A percentile compares a stretch with the other conserved stretches of the same genome.
These are phyloP conservation scores for Apostichopus parvimensis DNA, from an alignment of 35 echinoderm and acorn worm genomes.

Conservation along the genomic window DNA sequence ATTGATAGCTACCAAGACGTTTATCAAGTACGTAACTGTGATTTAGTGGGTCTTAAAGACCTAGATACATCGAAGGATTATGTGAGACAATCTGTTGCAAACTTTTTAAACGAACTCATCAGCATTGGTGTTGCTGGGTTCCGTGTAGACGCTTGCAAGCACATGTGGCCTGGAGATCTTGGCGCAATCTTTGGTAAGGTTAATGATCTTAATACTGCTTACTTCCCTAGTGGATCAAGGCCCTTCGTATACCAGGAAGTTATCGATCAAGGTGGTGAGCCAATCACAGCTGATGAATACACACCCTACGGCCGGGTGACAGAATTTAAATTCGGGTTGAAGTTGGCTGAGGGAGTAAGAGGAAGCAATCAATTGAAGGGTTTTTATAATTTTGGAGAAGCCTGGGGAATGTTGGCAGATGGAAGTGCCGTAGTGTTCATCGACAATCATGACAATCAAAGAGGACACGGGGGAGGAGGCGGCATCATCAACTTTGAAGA, in stretches of 20 bases:
- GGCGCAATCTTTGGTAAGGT: constrained; percentile 36
- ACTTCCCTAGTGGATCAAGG: constrained; percentile 65
- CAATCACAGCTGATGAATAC: constrained; percentile 78
- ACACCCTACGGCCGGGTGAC: constrained; percentile 71
- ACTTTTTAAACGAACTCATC: constrained; percentile 75
- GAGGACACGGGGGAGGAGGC: constrained; percentile 73
- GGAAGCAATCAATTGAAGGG: constrained; percentile 56
- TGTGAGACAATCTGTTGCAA: constrained; percentile 49
- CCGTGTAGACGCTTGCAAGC: constrained; percentile 81
- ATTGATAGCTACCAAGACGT: constrained; percentile 71
- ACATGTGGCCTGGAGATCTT: constrained; percentile 82
- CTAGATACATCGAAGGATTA: constrained; percentile 47
- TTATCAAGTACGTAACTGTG: constrained; percentile 82
- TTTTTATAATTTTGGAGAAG: constrained; percentile 67
- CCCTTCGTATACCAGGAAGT: constrained; percentile 85
- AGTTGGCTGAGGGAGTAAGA: constrained; percentile 57
- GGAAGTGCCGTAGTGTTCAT: constrained; percentile 73
- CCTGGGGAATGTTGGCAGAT: constrained; percentile 67
- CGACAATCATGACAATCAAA: constrained; percentile 90
- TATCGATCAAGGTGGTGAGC: constrained; percentile 73
- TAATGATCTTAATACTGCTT: constrained; percentile 62
- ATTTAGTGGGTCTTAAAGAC: constrained; percentile 66
- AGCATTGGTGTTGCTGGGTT: constrained; percentile 84
- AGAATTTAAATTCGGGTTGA: constrained; percentile 77
- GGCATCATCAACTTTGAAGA: constrained; percentile 71